Percentiles rank a stretch among this genome's conserved stretches.
phyloP scores from a whole-genome alignment of 2,888 invertebrate genomes.

The Euzetes globulus region DNA sequence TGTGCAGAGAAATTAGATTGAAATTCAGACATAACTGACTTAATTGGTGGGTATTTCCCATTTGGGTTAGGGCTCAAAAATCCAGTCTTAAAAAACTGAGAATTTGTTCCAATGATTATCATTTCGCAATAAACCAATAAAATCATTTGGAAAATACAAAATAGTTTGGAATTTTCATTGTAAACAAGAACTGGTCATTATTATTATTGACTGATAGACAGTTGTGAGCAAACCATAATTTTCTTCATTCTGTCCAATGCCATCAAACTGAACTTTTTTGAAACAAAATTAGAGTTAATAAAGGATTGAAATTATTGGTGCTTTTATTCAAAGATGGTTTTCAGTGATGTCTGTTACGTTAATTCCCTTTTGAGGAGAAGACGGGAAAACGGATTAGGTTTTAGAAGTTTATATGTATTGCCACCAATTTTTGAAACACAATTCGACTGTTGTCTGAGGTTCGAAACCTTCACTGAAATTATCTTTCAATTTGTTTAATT shows the following conservation, averaged over 20 bases:
- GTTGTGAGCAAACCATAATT: too few species aligned
- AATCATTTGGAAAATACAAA: neutral
- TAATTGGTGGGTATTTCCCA: neutral
- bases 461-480: neutral
- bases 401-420: neutral
- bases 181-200: neutral
- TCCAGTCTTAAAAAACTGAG: neutral
- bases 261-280: neutral
- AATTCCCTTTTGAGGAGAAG: neutral
- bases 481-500: neutral
- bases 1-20: neutral
- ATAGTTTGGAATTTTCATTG: neutral
- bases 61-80: neutral
- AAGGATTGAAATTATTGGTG: neutral
- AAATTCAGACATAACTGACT: neutral
- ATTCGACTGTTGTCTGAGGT: slow-evolving; percentile 15
- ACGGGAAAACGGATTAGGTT: neutral
- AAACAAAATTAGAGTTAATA: neutral
- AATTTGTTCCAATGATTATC: neutral
- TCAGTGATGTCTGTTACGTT: neutral
- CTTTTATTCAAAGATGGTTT: neutral
- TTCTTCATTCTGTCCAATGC: neutral
- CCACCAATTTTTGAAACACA: slow-evolving; percentile 7
- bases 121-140: neutral
- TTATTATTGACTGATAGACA: too few species aligned